Conservation (phyloP, 2,888 invertebrate species). For the Automeris io region DNA sequence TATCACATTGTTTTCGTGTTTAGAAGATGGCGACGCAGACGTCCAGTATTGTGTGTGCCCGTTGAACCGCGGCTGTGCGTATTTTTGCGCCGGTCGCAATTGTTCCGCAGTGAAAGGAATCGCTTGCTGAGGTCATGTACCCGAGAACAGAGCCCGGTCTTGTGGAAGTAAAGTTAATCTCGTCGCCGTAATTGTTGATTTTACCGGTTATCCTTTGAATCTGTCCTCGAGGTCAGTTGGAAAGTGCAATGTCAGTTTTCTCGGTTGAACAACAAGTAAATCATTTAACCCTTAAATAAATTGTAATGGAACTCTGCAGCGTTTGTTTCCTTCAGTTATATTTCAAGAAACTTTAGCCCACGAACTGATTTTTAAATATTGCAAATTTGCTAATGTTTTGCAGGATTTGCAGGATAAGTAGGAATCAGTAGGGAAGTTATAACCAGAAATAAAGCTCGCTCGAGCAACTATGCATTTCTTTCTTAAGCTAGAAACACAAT, state of each 20-base stretch:
- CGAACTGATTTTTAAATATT: too few species aligned
- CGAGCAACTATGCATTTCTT: too few species aligned
- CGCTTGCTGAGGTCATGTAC: constrained; percentile 14
- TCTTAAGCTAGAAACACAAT: too few species aligned
- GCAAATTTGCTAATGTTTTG: too few species aligned
- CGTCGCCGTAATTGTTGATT: not conserved
- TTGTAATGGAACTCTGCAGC: too few species aligned
- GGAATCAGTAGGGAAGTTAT: too few species aligned
- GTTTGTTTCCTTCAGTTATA: too few species aligned
- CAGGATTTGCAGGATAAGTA: too few species aligned
- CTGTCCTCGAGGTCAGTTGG: not conserved
- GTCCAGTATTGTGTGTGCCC: constrained; percentile 17
- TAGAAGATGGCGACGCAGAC: not conserved
- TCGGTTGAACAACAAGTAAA: too few species aligned
- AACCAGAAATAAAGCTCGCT: too few species aligned
- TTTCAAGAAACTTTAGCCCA: too few species aligned
- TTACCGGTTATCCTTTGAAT: constrained; percentile 1
- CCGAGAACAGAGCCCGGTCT: not conserved
- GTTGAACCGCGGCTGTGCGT: constrained; percentile 18
- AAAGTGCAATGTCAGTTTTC: not conserved
- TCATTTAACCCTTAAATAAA: too few species aligned
- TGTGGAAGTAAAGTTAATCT: not conserved
- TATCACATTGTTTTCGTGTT: not conserved
- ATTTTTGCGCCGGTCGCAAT: constrained; percentile 13
- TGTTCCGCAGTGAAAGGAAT: constrained; percentile 22